Percentiles rank a stretch among this genome's conserved stretches.
phyloP scores from a whole-genome alignment of 2,113 vertebrate species.

The Sceloporus undulatus region DNA sequence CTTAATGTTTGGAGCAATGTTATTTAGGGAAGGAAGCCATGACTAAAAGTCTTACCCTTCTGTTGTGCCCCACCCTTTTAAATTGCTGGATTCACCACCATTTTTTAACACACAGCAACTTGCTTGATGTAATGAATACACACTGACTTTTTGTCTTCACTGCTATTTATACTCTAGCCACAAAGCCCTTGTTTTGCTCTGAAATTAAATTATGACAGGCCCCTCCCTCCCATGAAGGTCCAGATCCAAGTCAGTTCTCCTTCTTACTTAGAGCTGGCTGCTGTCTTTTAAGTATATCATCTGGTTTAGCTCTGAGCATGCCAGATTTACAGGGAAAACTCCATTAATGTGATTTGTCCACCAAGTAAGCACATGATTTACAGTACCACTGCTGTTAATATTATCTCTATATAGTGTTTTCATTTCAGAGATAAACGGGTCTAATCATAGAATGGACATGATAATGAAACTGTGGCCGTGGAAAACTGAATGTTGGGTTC shows the following conservation, averaged over 20 bases:
- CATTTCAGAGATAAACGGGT: slow-evolving; percentile 26
- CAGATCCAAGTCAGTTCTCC: background rate
- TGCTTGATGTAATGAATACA: background rate
- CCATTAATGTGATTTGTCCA: background rate
- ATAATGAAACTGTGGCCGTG: slow-evolving; percentile 2
- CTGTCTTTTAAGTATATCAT: background rate
- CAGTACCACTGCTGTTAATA: slow-evolving; percentile 13
- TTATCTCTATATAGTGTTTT: slow-evolving; percentile 10
- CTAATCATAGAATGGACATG: slow-evolving; percentile 1
- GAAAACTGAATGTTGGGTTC: background rate
- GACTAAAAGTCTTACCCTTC: background rate
- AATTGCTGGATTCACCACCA: background rate
- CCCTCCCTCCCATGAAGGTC: background rate
- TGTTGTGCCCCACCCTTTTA: background rate
- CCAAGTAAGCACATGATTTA: slow-evolving; percentile 16
- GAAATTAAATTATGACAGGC: background rate
- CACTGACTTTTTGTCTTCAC: background rate
- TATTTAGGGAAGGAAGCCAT: background rate
- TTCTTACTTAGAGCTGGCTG: background rate
- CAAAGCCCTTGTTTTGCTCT: background rate
- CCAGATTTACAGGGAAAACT: background rate
- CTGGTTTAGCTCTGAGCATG: background rate
- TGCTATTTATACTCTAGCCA: background rate
- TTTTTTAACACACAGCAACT: background rate
- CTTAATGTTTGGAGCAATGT: background rate